Conservation (phyloP, 2,797 vertebrate species). For the Sebastes hopkinsi region DNA sequence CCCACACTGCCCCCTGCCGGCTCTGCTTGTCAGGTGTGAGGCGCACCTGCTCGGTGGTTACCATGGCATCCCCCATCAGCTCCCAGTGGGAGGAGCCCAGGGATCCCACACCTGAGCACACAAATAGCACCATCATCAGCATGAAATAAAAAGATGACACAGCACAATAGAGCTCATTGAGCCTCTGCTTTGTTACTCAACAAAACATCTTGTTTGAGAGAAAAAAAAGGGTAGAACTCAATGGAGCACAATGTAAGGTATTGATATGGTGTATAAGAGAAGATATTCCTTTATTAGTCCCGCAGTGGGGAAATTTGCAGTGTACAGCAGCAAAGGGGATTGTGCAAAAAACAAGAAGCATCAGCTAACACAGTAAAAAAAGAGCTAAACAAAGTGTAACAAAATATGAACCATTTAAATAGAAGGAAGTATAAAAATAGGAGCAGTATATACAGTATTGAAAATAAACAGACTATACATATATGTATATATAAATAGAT, state of each 20-base stretch:
- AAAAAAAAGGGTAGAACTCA: not conserved
- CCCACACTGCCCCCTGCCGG: constrained; percentile 95
- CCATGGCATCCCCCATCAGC: constrained; percentile 92
- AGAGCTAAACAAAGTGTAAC: no score
- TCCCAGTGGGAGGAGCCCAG: constrained; percentile 92
- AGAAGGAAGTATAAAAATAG: no score
- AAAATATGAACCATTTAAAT: no score
- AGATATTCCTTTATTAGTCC: no score
- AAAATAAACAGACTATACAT: no score
- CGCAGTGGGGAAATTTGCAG: no score
- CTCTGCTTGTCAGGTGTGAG: constrained; percentile 95
- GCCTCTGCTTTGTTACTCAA: not conserved
- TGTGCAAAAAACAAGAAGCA: no score
- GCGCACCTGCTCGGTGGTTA: constrained; percentile 93
- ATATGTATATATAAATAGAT: no score
- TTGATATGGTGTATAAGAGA: no score
- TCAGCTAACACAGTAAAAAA: no score
- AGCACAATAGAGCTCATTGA: not conserved
- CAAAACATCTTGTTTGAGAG: not conserved
- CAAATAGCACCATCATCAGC: not conserved
- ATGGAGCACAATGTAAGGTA: not conserved
- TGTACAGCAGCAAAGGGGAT: no score
- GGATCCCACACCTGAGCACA: constrained; percentile 88
- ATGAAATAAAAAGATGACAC: constrained; percentile 26
- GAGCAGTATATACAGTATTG: no score